These are phyloP conservation scores for Aleiodes testaceus DNA, from an alignment of 2,888 invertebrate genomes.

Conservation along the genomic window DNA sequence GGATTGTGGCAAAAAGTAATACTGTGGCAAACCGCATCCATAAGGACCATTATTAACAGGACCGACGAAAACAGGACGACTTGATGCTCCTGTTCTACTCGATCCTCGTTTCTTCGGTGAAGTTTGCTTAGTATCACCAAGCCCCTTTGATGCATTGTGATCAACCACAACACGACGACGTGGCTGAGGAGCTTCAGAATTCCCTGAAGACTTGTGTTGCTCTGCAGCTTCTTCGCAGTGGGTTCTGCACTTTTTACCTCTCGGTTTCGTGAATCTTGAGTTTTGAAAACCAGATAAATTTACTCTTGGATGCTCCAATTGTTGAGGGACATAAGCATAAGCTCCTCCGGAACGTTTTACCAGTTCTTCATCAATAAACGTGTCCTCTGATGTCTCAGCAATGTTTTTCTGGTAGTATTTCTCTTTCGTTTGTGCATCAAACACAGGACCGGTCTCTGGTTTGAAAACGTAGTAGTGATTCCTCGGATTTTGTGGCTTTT, in stretches of 20 bases:
- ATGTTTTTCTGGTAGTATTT: neutral
- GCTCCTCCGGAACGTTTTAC: constrained; percentile 51
- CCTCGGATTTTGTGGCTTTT: too few species aligned
- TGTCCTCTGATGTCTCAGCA: too few species aligned
- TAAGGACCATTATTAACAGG: too few species aligned
- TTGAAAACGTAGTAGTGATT: too few species aligned
- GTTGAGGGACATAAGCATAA: constrained; percentile 51
- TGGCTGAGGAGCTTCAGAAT: neutral
- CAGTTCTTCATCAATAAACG: constrained; percentile 23
- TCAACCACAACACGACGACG: constrained; percentile 45
- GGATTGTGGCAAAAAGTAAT: too few species aligned
- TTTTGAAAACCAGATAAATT: neutral
- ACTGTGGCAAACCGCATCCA: too few species aligned
- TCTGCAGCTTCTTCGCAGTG: neutral
- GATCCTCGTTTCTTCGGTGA: constrained; percentile 39
- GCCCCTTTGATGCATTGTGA: constrained; percentile 50
- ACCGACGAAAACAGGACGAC: too few species aligned
- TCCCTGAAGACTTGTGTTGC: neutral
- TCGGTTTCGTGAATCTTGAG: neutral
- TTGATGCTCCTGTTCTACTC: neutral
- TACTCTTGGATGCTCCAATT: constrained; percentile 42
- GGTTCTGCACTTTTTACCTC: neutral
- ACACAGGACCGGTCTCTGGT: neutral
- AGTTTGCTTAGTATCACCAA: constrained; percentile 50
- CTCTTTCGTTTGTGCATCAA: neutral